A percentile compares a stretch with the other conserved stretches of the same genome.
These are phyloP conservation scores for Lutjanus erythropterus DNA, from an alignment of 2,113 vertebrate genomes.

Conservation along the genomic window DNA sequence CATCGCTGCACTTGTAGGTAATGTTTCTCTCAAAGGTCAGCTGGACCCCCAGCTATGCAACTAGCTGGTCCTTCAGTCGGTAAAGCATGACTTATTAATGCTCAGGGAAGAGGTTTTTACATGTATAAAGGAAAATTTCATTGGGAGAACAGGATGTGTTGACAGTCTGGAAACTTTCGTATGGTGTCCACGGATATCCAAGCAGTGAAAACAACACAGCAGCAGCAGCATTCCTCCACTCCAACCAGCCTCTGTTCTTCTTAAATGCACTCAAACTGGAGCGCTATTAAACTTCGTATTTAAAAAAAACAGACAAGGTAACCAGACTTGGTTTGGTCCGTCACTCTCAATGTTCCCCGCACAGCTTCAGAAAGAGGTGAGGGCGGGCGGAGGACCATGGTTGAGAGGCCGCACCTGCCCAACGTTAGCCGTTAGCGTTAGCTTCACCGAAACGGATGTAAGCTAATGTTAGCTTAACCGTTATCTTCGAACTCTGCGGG, in stretches of 20 bases:
- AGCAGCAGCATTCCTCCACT: background rate
- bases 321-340: background rate
- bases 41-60: background rate
- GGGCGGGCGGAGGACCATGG: background rate
- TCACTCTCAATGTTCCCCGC: background rate
- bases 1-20: constrained; percentile 21
- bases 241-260: background rate
- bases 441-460: background rate
- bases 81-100: constrained; percentile 4
- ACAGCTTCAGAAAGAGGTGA: too few species aligned
- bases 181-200: background rate
- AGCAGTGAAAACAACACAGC: background rate
- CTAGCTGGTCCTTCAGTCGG: background rate
- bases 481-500: background rate
- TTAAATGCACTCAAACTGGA: background rate
- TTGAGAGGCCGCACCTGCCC: background rate
- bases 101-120: background rate
- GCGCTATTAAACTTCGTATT: background rate
- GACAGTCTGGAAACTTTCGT: background rate
- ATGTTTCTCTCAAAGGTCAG: constrained; percentile 42
- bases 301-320: background rate
- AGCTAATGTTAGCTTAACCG: background rate
- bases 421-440: background rate
- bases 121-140: background rate
- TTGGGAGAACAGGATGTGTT: background rate